Conservation (phyloP, 2,113 vertebrate species). For the Sander vitreus region DNA sequence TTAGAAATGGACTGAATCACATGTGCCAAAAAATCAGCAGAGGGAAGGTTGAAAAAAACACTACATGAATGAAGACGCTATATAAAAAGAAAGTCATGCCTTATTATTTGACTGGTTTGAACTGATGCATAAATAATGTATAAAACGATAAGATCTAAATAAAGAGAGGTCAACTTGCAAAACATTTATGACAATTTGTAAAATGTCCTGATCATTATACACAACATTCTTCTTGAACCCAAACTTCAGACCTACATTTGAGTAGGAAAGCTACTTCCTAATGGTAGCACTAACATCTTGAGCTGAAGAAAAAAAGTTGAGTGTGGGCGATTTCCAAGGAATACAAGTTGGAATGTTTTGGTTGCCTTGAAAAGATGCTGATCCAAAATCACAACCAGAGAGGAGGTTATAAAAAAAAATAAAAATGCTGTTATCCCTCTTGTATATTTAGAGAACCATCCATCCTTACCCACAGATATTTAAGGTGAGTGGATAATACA, state of each 20-base stretch:
- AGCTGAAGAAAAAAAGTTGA: not conserved
- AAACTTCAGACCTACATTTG: not conserved
- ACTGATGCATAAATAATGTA: slow-evolving; percentile 9
- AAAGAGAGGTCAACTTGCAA: not conserved
- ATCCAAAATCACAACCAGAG: not conserved
- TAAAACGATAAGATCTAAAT: not conserved
- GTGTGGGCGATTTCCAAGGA: slow-evolving; percentile 3
- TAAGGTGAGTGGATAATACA: not conserved
- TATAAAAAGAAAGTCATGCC: not conserved
- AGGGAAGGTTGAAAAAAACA: not conserved
- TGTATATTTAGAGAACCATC: slow-evolving; percentile 5
- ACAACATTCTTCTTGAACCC: not conserved
- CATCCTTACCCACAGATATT: not conserved
- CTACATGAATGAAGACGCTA: not conserved
- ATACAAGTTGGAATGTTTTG: slow-evolving; percentile 32
- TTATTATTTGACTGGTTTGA: not conserved
- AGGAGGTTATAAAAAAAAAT: not conserved
- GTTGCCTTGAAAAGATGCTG: slow-evolving; percentile 16
- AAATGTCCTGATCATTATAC: slow-evolving; percentile 5
- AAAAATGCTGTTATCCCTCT: not conserved
- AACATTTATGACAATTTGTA: not conserved
- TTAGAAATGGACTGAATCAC: slow-evolving; percentile 14
- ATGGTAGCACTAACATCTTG: not conserved
- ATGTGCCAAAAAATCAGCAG: slow-evolving; percentile 9
- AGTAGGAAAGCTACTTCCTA: not conserved